Percentiles rank a stretch among this genome's conserved stretches.
phyloP scores from a whole-genome alignment of 1,140 invertebrate species.

The Pachypeltis micranthus region DNA sequence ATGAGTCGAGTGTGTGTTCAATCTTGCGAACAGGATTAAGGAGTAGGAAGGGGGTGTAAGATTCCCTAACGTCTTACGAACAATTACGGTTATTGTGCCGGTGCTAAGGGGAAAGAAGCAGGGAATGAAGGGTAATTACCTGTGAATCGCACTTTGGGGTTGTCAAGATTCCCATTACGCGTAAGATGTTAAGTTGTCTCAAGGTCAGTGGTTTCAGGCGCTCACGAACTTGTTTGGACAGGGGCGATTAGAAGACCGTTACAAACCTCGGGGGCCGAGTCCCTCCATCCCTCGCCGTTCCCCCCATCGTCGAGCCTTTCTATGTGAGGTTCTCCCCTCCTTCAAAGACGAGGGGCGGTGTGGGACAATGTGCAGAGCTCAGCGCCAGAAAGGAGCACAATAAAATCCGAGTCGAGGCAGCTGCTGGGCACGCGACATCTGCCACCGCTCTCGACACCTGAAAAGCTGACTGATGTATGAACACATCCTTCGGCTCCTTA shows the following conservation, averaged over 20 bases:
- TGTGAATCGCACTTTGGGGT: too few relatives aligned
- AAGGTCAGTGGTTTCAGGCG: not conserved
- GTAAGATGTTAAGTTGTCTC: too few relatives aligned
- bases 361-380: conserved; percentile 1
- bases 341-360: not conserved
- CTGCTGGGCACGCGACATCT: conserved; percentile 9
- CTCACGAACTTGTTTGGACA: conserved; percentile 1
- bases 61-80: too few relatives aligned
- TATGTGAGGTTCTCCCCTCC: not conserved
- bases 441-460: conserved; percentile 2
- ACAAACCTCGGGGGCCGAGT: not conserved
- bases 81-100: too few relatives aligned
- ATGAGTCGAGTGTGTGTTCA: too few relatives aligned
- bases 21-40: too few relatives aligned
- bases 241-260: conserved; percentile 5
- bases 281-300: not conserved
- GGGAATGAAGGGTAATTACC: too few relatives aligned
- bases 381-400: not conserved
- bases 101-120: too few relatives aligned
- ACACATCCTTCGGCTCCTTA: not conserved
- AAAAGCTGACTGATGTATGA: conserved; percentile 9
- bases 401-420: not conserved
- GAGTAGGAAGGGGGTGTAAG: too few relatives aligned
- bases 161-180: too few relatives aligned
- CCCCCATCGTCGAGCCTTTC: too few relatives aligned